Conservation (phyloP, 2,888 invertebrate genomes). For the Dilophus febrilis region DNA sequence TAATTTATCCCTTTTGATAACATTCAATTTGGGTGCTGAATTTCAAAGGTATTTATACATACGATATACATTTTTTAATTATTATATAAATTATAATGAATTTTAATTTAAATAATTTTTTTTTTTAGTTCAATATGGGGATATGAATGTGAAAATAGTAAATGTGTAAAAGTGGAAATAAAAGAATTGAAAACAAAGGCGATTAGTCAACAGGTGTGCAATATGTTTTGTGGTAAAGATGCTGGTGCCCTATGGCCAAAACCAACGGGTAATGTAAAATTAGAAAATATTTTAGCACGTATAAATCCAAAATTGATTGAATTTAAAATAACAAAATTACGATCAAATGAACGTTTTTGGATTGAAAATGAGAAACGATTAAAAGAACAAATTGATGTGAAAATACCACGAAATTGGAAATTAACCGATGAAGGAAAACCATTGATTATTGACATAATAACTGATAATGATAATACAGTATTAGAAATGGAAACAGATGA, state of each 20-base stretch:
- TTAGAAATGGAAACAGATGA: slow-evolving; percentile 38
- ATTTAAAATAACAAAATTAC: slow-evolving; percentile 18
- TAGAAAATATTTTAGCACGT: slow-evolving; percentile 28
- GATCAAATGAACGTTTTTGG: slow-evolving; percentile 19
- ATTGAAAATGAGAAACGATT: slow-evolving; percentile 26
- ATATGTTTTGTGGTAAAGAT: slow-evolving; percentile 31
- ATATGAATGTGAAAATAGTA: slow-evolving; percentile 16
- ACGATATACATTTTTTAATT: too few relatives aligned
- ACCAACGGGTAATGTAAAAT: slow-evolving; percentile 30
- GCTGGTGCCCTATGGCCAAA: slow-evolving; percentile 32
- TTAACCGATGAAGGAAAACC: slow-evolving; percentile 29
- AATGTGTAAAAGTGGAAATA: slow-evolving; percentile 23
- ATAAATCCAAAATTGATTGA: slow-evolving; percentile 27
- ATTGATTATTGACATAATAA: slow-evolving; percentile 25
- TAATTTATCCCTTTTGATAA: too few relatives aligned
- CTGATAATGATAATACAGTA: slow-evolving; percentile 17
- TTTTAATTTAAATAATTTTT: too few relatives aligned
- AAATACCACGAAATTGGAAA: slow-evolving; percentile 19
- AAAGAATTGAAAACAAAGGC: slow-evolving; percentile 22
- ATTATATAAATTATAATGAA: too few relatives aligned
- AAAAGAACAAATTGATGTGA: slow-evolving; percentile 18
- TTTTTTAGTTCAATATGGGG: background rate
- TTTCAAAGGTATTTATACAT: too few relatives aligned
- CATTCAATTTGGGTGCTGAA: too few relatives aligned
- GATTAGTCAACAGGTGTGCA: slow-evolving; percentile 31